Percentiles rank a stretch among this genome's conserved stretches.
Evolutionary conservation across 2,888 invertebrate species (phyloP).

Genomic region (Protonemura montana): DNA sequence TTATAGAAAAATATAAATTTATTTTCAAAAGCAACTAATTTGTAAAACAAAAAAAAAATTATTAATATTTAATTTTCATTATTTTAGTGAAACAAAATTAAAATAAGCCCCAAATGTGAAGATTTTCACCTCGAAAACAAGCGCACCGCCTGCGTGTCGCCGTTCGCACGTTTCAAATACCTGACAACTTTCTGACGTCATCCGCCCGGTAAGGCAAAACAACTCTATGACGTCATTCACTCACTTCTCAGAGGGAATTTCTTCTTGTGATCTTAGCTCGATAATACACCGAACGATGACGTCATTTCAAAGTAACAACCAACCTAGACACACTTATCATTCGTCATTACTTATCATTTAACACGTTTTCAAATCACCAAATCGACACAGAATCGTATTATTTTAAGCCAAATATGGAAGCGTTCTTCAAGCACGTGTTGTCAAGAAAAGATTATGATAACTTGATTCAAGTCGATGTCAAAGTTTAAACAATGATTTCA

Average conservation of each 20-base stretch:
- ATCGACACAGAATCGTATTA: background rate
- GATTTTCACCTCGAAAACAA: too few relatives aligned
- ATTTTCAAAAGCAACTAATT: too few relatives aligned
- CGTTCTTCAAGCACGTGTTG: background rate
- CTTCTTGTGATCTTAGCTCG: background rate
- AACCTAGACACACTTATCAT: slow-evolving; percentile 15
- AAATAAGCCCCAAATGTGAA: too few relatives aligned
- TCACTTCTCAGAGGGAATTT: background rate
- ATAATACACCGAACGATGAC: background rate
- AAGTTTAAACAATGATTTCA: background rate
- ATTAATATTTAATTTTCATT: too few relatives aligned
- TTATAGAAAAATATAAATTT: too few relatives aligned
- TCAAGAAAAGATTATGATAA: background rate
- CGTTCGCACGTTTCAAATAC: background rate
- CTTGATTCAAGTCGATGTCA: background rate
- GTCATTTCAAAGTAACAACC: background rate
- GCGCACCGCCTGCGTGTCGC: too few relatives aligned
- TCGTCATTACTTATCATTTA: background rate
- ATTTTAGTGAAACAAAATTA: too few relatives aligned
- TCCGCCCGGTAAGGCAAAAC: background rate
- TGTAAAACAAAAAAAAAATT: too few relatives aligned
- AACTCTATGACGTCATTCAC: background rate
- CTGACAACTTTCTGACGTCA: background rate
- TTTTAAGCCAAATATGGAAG: background rate
- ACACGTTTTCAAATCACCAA: background rate